Evolutionary conservation across 2,888 invertebrate species (phyloP), one percentile per base, ranked within the genome.

Genomic region (Xanthia togata): DNA sequence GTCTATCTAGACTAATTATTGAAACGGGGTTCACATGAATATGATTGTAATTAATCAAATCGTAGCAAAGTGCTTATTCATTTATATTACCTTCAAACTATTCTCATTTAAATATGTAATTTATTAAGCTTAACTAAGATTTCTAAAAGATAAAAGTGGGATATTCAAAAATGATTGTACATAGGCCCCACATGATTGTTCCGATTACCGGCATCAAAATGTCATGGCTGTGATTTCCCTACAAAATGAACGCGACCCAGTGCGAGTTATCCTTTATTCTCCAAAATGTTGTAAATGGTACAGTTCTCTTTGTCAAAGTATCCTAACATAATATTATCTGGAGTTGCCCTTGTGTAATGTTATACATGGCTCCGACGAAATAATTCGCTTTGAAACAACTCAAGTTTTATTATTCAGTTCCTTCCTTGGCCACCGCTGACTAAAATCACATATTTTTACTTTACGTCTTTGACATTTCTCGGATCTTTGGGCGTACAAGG

Each of bases 381-480:
- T 86, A 88, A 86, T 89, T 85, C 79, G 75, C 84, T 87, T 83
- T 86, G 80, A 85, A 88, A 88, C 87, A 85, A 84, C 85, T 84
- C 76, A 87, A 89, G 78, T 87, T 89, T 88, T 88, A 90, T 87
- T 88, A 87, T 86, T 85, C 81, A 88, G 75, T 85, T 84, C 79
- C 84, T 86, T 82, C 73, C 83, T 83, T 75, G 44, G 17, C 41
- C 31, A 12, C 47, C n/a, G 20, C 26, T 62, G 26, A 74, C 70
- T 75, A 70, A 76, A 79, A 79, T 72, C 50, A 80, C 26, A 71
- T 59, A 38, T 4, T 31, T 31, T 31, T 31, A 31, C 31, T 31
- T 20, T 20, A 20, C 20, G 9, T n/a, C 11, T 55, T 55, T 55
- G 53, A 23, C 1, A 55, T 55, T 11, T n/a, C 11, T n/a, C n/a